These are phyloP conservation scores for Andrena minutula DNA, from an alignment of 2,888 invertebrate species.

Conservation along the genomic window DNA sequence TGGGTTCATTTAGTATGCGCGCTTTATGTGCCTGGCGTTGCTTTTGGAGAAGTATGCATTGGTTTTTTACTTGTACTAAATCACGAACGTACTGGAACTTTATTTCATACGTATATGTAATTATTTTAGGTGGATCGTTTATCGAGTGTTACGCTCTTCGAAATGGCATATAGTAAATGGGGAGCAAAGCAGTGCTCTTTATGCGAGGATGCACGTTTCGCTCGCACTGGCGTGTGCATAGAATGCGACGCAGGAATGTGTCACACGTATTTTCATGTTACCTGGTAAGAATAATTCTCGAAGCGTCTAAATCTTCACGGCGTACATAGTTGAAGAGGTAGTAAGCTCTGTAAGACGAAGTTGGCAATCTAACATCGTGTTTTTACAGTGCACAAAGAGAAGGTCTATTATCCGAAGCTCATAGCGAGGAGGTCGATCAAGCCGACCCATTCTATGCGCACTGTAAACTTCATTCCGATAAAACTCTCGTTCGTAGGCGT, in stretches of 20 bases:
- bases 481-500: slow-evolving; percentile 92
- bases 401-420: slow-evolving; percentile 96
- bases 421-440: slow-evolving; percentile 95
- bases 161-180: slow-evolving; percentile 99
- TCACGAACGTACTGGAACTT: slow-evolving; percentile 8
- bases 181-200: slow-evolving; percentile 96
- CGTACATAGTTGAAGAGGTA: too few species aligned
- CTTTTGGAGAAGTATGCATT: slow-evolving; percentile 94
- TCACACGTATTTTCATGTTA: slow-evolving; percentile 98
- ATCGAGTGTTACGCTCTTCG: slow-evolving; percentile 96
- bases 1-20: slow-evolving; percentile 99
- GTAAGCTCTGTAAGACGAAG: too few species aligned
- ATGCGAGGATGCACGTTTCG: slow-evolving; percentile 94
- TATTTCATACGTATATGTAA: slow-evolving; percentile 6
- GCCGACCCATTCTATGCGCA: slow-evolving; percentile 99
- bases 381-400: slow-evolving; percentile 94
- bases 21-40: slow-evolving; percentile 98
- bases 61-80: slow-evolving; percentile 9
- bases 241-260: slow-evolving; percentile 99
- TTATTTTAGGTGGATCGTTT: slow-evolving; percentile 90
- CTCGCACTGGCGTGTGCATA: slow-evolving; percentile 97
- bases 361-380: background rate
- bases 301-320: background rate
- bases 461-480: slow-evolving; percentile 97
- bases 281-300: slow-evolving; percentile 88